These are phyloP conservation scores for Lydus trimaculatus DNA, from an alignment of 2,888 invertebrate genomes.

Conservation along the genomic window DNA sequence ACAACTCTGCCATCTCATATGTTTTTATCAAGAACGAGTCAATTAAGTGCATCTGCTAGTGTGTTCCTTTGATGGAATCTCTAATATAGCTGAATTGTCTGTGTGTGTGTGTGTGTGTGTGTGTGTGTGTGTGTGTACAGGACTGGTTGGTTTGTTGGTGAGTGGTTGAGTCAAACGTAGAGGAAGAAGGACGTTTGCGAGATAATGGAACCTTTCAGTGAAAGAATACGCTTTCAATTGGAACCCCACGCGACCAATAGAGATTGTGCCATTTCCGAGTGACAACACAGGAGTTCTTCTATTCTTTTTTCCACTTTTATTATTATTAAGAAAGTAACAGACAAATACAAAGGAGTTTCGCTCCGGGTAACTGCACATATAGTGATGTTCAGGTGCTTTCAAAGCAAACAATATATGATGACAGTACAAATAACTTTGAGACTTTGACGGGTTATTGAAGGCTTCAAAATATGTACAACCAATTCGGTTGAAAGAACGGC, in stretches of 20 bases:
- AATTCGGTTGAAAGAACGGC: neutral
- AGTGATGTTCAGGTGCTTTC: slow-evolving; percentile 18
- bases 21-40: slow-evolving; percentile 23
- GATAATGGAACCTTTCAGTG: slow-evolving; percentile 41
- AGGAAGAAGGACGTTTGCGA: slow-evolving; percentile 23
- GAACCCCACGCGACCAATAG: slow-evolving; percentile 51
- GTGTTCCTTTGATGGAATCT: slow-evolving; percentile 37
- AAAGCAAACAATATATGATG: slow-evolving; percentile 24
- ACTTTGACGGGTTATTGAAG: neutral
- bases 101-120: neutral
- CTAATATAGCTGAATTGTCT: slow-evolving; percentile 7
- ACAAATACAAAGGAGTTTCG: slow-evolving; percentile 47
- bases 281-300: slow-evolving; percentile 48
- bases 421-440: slow-evolving; percentile 18
- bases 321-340: slow-evolving; percentile 51
- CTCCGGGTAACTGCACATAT: slow-evolving; percentile 23
- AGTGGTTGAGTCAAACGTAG: slow-evolving; percentile 18
- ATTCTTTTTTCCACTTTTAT: neutral
- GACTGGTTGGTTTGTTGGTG: slow-evolving; percentile 9
- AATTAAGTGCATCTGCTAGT: slow-evolving; percentile 37
- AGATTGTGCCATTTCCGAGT: slow-evolving; percentile 53
- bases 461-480: neutral
- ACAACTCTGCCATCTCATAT: neutral
- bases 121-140: too few species aligned
- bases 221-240: slow-evolving; percentile 50